These are phyloP conservation scores for Gavialis gangeticus DNA, from an alignment of 2,113 vertebrate genomes.

Conservation along the genomic window DNA sequence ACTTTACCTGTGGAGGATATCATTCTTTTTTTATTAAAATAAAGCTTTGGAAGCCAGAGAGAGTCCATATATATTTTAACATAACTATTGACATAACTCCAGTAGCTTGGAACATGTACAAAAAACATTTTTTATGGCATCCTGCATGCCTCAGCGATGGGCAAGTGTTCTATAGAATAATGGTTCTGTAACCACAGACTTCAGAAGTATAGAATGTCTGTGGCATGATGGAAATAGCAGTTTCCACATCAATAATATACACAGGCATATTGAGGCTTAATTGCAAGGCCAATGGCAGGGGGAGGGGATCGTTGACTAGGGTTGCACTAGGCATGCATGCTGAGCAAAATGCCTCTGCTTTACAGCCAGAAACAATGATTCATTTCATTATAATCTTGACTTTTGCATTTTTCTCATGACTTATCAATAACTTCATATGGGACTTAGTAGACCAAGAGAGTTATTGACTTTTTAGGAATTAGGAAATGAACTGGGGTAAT, in stretches of 20 bases:
- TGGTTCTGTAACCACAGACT: constrained; percentile 59
- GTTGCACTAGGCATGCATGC: neutral
- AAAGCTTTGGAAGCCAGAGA: constrained; percentile 8
- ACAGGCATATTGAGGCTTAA: constrained; percentile 45
- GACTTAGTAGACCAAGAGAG: constrained; percentile 43
- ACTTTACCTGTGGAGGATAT: neutral
- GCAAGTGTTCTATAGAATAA: constrained; percentile 54
- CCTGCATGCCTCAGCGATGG: constrained; percentile 62
- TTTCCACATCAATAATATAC: constrained; percentile 52
- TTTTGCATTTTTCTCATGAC: constrained; percentile 68
- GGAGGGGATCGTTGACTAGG: constrained; percentile 1
- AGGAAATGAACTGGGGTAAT: constrained; percentile 3
- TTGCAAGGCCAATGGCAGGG: constrained; percentile 16
- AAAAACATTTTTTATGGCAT: constrained; percentile 51
- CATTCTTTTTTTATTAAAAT: constrained; percentile 3
- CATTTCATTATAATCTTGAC: constrained; percentile 56
- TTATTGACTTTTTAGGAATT: constrained; percentile 64
- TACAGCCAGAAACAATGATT: constrained; percentile 67
- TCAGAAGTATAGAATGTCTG: constrained; percentile 67
- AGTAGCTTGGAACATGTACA: constrained; percentile 41
- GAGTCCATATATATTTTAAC: constrained; percentile 3
- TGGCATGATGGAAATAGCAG: constrained; percentile 44
- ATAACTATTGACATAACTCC: constrained; percentile 26
- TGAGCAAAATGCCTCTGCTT: constrained; percentile 30
- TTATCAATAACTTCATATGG: constrained; percentile 59